Evolutionary conservation across 2,888 invertebrate species (phyloP).

Genomic region (Trichogramma dendrolimi): DNA sequence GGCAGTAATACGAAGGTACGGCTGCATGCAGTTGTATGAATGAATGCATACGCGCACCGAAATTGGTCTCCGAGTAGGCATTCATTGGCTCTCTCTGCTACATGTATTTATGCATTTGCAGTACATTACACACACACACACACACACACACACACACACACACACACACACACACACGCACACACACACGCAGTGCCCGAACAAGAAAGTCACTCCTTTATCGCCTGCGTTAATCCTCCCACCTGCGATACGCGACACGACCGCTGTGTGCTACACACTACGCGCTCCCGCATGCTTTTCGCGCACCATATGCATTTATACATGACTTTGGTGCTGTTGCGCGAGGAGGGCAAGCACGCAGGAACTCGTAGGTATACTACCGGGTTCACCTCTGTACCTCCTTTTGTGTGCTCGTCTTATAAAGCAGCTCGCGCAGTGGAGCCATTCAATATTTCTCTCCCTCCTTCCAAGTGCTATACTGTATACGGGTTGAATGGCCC

Average conservation of each 20-base stretch:
- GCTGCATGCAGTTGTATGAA: too few species aligned
- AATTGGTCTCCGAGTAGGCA: too few species aligned
- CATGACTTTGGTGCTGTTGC: too few species aligned
- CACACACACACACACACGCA: neutral
- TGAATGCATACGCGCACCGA: too few species aligned
- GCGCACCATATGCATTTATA: constrained; percentile 1
- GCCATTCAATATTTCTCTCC: constrained; percentile 15
- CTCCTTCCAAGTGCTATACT: neutral
- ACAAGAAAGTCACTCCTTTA: constrained; percentile 6
- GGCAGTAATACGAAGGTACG: too few species aligned
- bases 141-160: too few species aligned
- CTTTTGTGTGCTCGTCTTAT: constrained; percentile 4
- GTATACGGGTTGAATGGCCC: constrained; percentile 15
- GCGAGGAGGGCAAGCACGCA: neutral
- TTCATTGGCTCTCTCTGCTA: too few species aligned
- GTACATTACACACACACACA: too few species aligned
- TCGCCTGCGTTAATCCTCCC: constrained; percentile 22
- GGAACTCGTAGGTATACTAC: constrained; percentile 22
- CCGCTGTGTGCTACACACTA: too few species aligned
- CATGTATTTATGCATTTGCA: too few species aligned
- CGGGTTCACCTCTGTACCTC: constrained; percentile 16
- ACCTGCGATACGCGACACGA: constrained; percentile 3
- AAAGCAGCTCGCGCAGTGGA: constrained; percentile 11
- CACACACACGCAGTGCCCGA: neutral
- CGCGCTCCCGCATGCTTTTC: constrained; percentile 2